Conservation (phyloP, 2,888 invertebrate species). For the Leptothorax acervorum region DNA sequence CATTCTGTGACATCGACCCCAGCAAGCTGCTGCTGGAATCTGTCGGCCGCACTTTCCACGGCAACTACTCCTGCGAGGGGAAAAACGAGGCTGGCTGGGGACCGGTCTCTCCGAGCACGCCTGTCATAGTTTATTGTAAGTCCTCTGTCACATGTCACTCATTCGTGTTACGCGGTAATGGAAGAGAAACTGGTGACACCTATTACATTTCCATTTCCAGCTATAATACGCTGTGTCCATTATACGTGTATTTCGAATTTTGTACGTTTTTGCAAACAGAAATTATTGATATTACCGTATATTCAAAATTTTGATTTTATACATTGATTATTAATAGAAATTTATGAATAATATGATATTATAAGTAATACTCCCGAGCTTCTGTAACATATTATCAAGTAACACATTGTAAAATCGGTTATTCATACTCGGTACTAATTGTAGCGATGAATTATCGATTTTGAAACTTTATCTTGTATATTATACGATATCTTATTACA, state of each 20-base stretch:
- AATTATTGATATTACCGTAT: background rate
- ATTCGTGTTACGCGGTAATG: background rate
- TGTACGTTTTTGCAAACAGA: background rate
- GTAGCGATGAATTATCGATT: constrained; percentile 11
- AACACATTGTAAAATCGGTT: background rate
- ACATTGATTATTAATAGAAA: background rate
- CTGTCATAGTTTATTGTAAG: constrained; percentile 94
- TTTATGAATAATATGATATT: background rate
- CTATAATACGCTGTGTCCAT: background rate
- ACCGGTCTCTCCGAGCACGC: constrained; percentile 91
- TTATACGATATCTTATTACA: constrained; percentile 11
- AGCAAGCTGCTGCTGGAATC: constrained; percentile 94
- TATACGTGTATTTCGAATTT: background rate
- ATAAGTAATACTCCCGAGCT: background rate
- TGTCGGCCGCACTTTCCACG: constrained; percentile 95
- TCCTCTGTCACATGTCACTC: constrained; percentile 70
- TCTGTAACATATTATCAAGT: background rate
- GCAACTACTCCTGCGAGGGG: constrained; percentile 97
- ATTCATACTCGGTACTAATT: constrained; percentile 20
- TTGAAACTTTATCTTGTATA: constrained; percentile 18
- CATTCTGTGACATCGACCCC: constrained; percentile 95
- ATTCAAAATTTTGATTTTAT: background rate
- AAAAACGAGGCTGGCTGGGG: constrained; percentile 96
- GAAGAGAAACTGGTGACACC: background rate
- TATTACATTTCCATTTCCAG: constrained; percentile 15